Percentiles rank a stretch among this genome's conserved stretches.
Evolutionary conservation across 35 echinoderm and acorn worm species (phyloP).

Genomic region (Anneissia japonica): DNA sequence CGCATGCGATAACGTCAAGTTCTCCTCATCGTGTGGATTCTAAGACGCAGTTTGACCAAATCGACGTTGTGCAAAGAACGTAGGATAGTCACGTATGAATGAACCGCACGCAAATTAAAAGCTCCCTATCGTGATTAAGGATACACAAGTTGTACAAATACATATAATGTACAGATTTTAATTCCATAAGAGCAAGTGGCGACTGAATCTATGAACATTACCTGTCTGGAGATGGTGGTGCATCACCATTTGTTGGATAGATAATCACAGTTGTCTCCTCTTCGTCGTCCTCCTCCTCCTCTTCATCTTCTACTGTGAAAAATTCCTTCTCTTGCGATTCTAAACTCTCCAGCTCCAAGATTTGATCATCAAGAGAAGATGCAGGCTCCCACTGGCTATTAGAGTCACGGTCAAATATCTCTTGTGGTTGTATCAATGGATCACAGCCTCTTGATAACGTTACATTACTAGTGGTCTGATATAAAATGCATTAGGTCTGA

Average conservation of each 20-base stretch:
- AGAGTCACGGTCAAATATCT: background rate
- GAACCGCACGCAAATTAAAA: no score
- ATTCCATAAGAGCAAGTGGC: no score
- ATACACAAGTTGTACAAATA: no score
- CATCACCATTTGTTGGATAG: slow-evolving; percentile 47
- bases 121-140: no score
- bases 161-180: no score
- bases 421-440: slow-evolving; percentile 28
- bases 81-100: no score
- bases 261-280: slow-evolving; percentile 56
- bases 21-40: no score
- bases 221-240: slow-evolving; percentile 44
- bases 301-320: slow-evolving; percentile 9
- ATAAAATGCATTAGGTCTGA: no score
- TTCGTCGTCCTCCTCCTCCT: slow-evolving; percentile 43
- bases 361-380: slow-evolving; percentile 6
- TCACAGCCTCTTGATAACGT: slow-evolving; percentile 55
- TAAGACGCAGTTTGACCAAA: no score
- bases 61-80: no score
- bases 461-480: slow-evolving; percentile 40
- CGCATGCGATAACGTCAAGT: no score
- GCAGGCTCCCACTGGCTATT: background rate
- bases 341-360: slow-evolving; percentile 16
- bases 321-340: slow-evolving; percentile 35
- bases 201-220: no score